A percentile compares a stretch with the other conserved stretches of the same genome.
phyloP scores from a whole-genome alignment of 2,797 vertebrate species.

The Gephyroberyx darwinii region DNA sequence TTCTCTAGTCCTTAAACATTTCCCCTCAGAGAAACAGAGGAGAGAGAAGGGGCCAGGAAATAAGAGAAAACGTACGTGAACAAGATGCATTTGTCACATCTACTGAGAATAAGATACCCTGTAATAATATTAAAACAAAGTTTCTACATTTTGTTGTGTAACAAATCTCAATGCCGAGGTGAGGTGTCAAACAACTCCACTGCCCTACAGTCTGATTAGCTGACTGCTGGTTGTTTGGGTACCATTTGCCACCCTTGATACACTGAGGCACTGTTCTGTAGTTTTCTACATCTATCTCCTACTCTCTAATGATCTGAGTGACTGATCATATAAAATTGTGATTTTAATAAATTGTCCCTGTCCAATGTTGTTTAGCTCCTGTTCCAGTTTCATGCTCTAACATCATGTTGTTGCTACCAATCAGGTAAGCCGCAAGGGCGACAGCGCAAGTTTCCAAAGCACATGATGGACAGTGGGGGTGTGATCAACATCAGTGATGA shows the following conservation, averaged over 20 bases:
- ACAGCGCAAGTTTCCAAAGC: constrained; percentile 83
- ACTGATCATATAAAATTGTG: no score
- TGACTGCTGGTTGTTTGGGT: not conserved
- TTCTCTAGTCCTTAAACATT: constrained; percentile 95
- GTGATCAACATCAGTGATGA: constrained; percentile 95
- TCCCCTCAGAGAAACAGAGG: constrained; percentile 94
- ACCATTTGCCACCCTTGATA: not conserved
- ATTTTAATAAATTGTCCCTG: not conserved
- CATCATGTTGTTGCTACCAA: not conserved
- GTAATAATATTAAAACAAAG: not conserved
- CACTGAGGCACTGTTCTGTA: no score
- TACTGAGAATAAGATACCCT: not conserved
- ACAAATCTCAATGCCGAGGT: constrained; percentile 1
- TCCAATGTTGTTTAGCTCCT: not conserved
- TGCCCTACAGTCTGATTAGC: not conserved
- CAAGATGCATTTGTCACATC: not conserved
- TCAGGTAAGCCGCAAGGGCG: constrained; percentile 88
- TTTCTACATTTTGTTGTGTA: not conserved
- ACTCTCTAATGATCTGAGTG: not conserved
- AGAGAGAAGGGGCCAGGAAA: constrained; percentile 87
- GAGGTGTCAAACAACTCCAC: constrained; percentile 14
- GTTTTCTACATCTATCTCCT: not conserved
- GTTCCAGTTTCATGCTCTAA: not conserved
- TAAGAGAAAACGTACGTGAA: constrained; percentile 93
- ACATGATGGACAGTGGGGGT: constrained; percentile 72